Evolutionary conservation across 2,888 invertebrate species (phyloP), one percentile per base, ranked within the genome.

Genomic region (Rhagonycha fulva): DNA sequence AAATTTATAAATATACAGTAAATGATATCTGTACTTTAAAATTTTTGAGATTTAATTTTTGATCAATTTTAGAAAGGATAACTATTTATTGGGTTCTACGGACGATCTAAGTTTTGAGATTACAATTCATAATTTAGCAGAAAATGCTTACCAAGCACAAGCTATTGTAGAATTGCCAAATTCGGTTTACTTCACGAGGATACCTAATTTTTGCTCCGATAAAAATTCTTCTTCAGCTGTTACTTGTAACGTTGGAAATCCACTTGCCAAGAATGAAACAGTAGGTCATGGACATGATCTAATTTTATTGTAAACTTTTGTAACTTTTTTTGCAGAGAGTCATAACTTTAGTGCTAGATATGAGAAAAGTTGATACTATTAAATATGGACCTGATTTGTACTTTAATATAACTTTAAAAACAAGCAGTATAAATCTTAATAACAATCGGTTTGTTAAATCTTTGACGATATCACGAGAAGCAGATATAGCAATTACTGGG

Each of bases 81-180:
- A 72, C 3, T 85, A 86, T 74, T 79, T 87, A 4, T 77, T 88
- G 3, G 88, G 88, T 5, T 87, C 87, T 0, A 79, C 78, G 4
- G 81, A 85, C 9, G 81, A 82, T 10, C 71, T 88, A 14, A 79
- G 81, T 62, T 72, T 89, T 66, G 76, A 81, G 19, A 81, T 85
- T n/a, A 81, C 71, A 9, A 82, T 90, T 1, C 82, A 80, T 4
- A 90, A 90, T 79, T 78, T 77, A 0, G 89, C 89, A 0, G 90
- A 90, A 81, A 87, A 88, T 1, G 90, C 90, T 4, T 90, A 89
- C 80, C 83, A 88, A 66, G 88, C 89, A 0, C 87, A 89, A 81
- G 81, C 90, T 24, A 85, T 87, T 71, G 85, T 90, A 2, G 86
- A 86, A 11, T 86, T 90, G 32, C 89, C 90, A 2, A 85, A 87